phyloP scores from a whole-genome alignment of 2,113 vertebrate species.

The Microtus pennsylvanicus region DNA sequence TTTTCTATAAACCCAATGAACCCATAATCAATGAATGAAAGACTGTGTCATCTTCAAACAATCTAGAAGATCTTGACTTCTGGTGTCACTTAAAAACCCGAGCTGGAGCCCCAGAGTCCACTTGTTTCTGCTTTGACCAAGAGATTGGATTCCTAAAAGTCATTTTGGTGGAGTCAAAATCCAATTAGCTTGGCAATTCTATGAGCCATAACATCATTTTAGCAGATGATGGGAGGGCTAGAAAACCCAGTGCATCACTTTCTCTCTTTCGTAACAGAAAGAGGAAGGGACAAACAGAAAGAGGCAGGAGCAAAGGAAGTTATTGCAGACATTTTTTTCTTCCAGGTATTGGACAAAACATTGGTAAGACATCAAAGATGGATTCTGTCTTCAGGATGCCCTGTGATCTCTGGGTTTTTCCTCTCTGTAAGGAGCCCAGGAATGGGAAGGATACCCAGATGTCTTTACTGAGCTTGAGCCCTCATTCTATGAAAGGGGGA shows the following conservation, averaged over 20 bases:
- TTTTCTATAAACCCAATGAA: background rate
- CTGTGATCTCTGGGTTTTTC: background rate
- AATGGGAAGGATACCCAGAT: background rate
- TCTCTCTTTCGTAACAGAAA: background rate
- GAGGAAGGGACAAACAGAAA: background rate
- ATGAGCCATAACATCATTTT: constrained; percentile 45
- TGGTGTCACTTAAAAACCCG: background rate
- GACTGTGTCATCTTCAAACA: background rate
- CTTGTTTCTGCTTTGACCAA: constrained; percentile 4
- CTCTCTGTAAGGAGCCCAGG: background rate
- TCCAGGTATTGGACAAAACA: background rate
- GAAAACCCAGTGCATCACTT: constrained; percentile 11
- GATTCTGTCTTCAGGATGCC: background rate
- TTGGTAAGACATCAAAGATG: background rate
- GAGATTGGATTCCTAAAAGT: constrained; percentile 50
- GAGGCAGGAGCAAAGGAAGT: background rate
- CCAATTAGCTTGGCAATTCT: constrained; percentile 52
- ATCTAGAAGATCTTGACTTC: background rate
- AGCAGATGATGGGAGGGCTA: constrained; percentile 47
- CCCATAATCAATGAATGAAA: background rate
- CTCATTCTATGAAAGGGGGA: background rate
- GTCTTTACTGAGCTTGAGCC: background rate
- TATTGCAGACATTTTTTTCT: background rate
- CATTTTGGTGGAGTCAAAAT: constrained; percentile 65
- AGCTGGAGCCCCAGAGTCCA: background rate